Percentiles rank a stretch among this genome's conserved stretches.
Conservation (phyloP, 2,888 invertebrate genomes). For the Suillia variegata region DNA sequence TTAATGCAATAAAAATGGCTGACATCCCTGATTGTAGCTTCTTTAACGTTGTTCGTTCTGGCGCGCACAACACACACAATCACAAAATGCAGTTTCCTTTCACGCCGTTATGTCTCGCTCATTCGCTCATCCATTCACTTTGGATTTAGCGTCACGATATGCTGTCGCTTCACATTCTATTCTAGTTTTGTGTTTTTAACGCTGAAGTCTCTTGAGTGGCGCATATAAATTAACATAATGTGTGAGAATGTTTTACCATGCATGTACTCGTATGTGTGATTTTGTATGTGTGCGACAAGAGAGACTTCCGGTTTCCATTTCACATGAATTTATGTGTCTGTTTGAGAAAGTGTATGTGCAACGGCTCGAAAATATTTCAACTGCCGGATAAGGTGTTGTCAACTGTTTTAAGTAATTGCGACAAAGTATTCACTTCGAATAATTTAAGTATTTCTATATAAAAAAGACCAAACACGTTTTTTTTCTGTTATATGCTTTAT, state of each 20-base stretch:
- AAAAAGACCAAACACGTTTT: too few species aligned
- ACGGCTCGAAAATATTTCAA: neutral
- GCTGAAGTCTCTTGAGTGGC: neutral
- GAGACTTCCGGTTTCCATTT: too few species aligned
- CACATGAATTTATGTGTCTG: too few species aligned
- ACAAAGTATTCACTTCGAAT: too few species aligned
- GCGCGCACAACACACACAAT: too few species aligned
- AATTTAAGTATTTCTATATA: too few species aligned
- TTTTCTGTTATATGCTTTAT: too few species aligned
- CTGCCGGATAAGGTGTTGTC: neutral
- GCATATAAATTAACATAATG: conserved; percentile 51
- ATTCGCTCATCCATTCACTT: neutral
- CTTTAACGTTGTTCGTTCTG: neutral
- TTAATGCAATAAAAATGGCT: too few species aligned
- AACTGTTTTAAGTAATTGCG: neutral
- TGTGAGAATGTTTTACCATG: conserved; percentile 53
- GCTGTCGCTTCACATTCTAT: conserved; percentile 49
- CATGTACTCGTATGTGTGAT: conserved; percentile 46
- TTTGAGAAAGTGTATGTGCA: too few species aligned
- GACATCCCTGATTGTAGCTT: too few species aligned
- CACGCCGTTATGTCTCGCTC: neutral
- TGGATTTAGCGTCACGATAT: conserved; percentile 24
- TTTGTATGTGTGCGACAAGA: conserved; percentile 35
- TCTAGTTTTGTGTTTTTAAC: conserved; percentile 9
- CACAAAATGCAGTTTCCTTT: neutral